phyloP scores from a whole-genome alignment of 2,113 vertebrate species.

The human (Homo sapiens) region DNA sequence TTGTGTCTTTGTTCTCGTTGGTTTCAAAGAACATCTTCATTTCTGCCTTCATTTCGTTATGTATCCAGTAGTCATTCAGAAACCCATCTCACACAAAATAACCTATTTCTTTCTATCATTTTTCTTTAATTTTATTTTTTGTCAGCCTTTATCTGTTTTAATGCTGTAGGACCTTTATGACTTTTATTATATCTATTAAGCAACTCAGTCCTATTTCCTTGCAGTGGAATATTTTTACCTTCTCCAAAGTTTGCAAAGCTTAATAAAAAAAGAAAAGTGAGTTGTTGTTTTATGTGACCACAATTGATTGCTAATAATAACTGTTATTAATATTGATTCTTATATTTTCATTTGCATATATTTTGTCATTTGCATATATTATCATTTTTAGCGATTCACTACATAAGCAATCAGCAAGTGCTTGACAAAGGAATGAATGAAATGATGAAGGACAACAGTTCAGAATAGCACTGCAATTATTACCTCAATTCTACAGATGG shows the following conservation, averaged over 20 bases:
- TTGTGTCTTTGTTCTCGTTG: too few relatives aligned
- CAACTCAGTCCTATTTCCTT: background rate
- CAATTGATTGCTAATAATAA: background rate
- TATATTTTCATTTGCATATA: background rate
- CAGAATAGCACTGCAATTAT: background rate
- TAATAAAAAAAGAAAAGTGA: background rate
- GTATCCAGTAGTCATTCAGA: too few relatives aligned
- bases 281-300: background rate
- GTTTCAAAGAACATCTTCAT: too few relatives aligned
- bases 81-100: background rate
- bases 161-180: background rate
- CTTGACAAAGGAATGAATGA: background rate
- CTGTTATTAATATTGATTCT: background rate
- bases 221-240: background rate
- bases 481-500: background rate
- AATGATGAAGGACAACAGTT: background rate
- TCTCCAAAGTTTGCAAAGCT: background rate
- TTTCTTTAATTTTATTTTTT: background rate
- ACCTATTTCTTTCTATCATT: background rate
- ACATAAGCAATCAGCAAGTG: background rate
- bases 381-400: background rate
- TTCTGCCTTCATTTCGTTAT: too few relatives aligned
- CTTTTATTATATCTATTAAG: background rate
- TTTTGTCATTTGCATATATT: background rate
- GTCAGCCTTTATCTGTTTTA: background rate